Base-by-base conservation (phyloP, 2,888 invertebrate species). In the Metacarcinus magister region DNA sequence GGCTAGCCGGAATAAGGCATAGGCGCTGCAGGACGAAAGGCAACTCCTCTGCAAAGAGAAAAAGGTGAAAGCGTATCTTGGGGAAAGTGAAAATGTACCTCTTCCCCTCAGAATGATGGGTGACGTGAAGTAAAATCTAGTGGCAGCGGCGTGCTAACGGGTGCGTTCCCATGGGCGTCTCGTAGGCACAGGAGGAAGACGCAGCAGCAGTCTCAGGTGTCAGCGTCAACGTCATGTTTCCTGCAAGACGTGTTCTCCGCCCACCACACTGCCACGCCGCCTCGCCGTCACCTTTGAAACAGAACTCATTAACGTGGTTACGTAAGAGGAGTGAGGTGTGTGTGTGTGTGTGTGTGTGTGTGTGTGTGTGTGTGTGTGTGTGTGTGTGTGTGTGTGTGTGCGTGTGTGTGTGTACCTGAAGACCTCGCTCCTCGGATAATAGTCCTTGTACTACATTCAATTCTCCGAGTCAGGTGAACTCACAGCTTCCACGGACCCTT, bases 281-380 rank as follows among this genome's bases (percentile, higher is more conserved):
- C 54, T 67, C 67, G 67, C 67, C 67, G 67, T 67, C 67, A 67
- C 67, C 67, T 67, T n/a, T 67, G 67, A 67, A 67, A 67, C 67
- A 19, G 67, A 67, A 67, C 67, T 67, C 67, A 67, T 67, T 67
- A 67, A 67, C 67, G 19, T 67, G 67, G 19, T 19, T 67, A 67
- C 67, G 67, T n/a, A 19, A 67, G 23, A n/a, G 67, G n/a, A 19
- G n/a, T 2, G n/a, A 10, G 10, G 46, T 46, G 46, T 54, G 54
- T 54, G 54, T 54, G 54, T 54, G 54, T 54, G 54, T 54, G 54
- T 54, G 54, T 54, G 54, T 54, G 54, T 54, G 54, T 54, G 54
- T 54, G 54, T 54, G 54, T 54, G 54, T 54, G 54, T 54, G 54
- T 54, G 54, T 54, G 54, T 54, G 67, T n/a, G 23, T 67, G 67